Evolutionary conservation across 2,888 invertebrate genomes (phyloP), one percentile per base, ranked within the genome.

Genomic region (Byasa hedistus): DNA sequence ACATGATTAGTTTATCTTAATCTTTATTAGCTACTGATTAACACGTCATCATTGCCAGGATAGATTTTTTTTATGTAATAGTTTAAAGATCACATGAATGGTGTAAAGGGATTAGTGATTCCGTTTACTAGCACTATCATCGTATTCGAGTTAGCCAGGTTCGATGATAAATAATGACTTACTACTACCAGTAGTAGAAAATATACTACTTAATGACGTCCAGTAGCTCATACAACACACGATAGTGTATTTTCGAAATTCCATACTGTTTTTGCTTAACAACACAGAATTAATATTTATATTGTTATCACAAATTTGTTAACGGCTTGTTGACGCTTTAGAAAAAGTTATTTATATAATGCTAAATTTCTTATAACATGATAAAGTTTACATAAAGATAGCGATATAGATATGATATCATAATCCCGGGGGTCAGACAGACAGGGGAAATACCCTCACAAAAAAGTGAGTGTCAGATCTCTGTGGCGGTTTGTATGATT

Each of bases 81-180:
- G 71, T 78, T 80, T 80, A 81, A 83, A 84, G 79, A 79, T 81
- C 76, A 80, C 75, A 79, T 81, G 77, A 75, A 79, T 76, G 76
- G 76, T 81, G 75, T 80, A 78, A 81, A 81, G 80, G 82, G 81
- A 83, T 85, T 79, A 82, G 76, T 80, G 75, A 79, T 81, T 84
- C 82, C 82, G 85, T 81, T 84, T 79, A 80, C 76, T 74, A 66
- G 70, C 70, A 73, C 79, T 82, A 82, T 84, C 78, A 85, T 87
- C 83, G 83, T 83, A 84, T 87, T 87, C 82, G 75, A 86, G 87
- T 87, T 86, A 86, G 80, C 78, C 75, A 67, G 73, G 71, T 75
- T 75, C 83, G 81, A 85, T 84, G 80, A 81, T 83, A 82, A 80
- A 39, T 3, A 12, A 39, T 3, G 3, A 39, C 36, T 2, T 27